phyloP scores from a whole-genome alignment of 1,140 invertebrate species.

The Scaptodrosophila lebanonensis region DNA sequence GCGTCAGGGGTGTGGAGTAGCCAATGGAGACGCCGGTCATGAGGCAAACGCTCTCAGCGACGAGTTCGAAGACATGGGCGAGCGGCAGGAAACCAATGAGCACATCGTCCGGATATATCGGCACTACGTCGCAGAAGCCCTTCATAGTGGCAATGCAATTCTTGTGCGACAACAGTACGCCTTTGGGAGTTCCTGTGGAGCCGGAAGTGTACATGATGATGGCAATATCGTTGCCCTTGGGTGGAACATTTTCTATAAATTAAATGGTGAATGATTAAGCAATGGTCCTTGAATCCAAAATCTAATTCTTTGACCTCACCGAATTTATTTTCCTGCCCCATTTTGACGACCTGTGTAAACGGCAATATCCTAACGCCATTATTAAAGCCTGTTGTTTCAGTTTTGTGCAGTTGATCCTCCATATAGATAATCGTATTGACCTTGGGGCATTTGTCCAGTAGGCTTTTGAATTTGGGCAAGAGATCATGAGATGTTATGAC shows the following conservation, averaged over 20 bases:
- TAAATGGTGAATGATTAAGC: constrained; percentile 9
- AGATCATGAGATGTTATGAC: constrained; percentile 94
- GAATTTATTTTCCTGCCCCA: constrained; percentile 74
- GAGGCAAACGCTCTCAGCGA: constrained; percentile 86
- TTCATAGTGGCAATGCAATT: constrained; percentile 94
- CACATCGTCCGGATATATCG: constrained; percentile 85
- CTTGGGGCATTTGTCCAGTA: constrained; percentile 83
- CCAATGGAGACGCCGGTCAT: constrained; percentile 95
- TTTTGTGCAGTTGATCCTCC: constrained; percentile 88
- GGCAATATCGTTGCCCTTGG: constrained; percentile 86
- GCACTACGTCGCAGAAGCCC: constrained; percentile 89
- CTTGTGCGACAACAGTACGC: constrained; percentile 90
- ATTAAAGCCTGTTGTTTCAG: constrained; percentile 83
- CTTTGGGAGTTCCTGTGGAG: constrained; percentile 94
- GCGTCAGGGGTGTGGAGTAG: constrained; percentile 95
- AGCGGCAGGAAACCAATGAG: constrained; percentile 97
- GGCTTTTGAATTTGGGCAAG: constrained; percentile 90
- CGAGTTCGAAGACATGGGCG: constrained; percentile 97
- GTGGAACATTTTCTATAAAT: constrained; percentile 79
- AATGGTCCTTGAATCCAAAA: too few species aligned
- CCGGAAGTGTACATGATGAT: constrained; percentile 98
- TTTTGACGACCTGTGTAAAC: constrained; percentile 80
- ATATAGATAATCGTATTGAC: constrained; percentile 92
- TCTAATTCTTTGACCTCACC: too few species aligned
- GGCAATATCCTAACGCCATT: constrained; percentile 82